Evolutionary conservation across 2,113 vertebrate genomes (phyloP), one percentile per base, ranked within the genome.

Genomic region (Ceyx margarethae): DNA sequence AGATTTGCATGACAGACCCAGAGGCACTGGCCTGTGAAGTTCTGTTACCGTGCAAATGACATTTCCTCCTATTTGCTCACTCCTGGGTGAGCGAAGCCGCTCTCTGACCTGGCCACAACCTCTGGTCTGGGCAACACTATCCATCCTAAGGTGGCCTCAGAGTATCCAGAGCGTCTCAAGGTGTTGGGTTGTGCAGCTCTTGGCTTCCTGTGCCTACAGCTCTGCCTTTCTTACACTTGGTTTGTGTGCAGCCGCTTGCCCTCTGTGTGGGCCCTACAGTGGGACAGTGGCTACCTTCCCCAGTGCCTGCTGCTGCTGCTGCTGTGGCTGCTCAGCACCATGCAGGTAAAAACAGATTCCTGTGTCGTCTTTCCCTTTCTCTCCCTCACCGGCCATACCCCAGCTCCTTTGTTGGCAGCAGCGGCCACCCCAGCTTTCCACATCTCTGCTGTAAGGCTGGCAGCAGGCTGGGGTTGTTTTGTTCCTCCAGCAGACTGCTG

Each of bases 1-100:
- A 68, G 57, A 84, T 93, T 92, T 90, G 87, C 77, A 31, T 72
- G 84, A 21, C 48, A 84, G 91, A 93, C 83, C 94, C 81, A 84
- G 83, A 94, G 86, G 73, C 93, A 64, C 51, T 72, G 86, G 83
- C 74, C 89, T 68, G 19, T 29, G 69, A 81, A 48, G 29, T 67
- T 78, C 74, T 95, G 48, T 79, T 81, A 61, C 40, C 28, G 77
- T 65, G 53, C 77, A 75, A 37, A 53, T 84, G 83, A 81, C 65
- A 53, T 86, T 89, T 84, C 56, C 65, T 96, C 80, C 73, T 26
- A 8, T 46, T 88, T 81, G 31, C 43, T 90, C 9, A 0, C 69
- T 48, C 54, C 77, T 5, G 20, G 45, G 31, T 12, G 25, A 35
- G 54, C 1, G 1, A 62, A 84, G 69, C 81, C 8, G 4, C 4